Base-by-base conservation (phyloP, 64 coral and sea anemone species). In the Stichodactyla helianthus region DNA sequence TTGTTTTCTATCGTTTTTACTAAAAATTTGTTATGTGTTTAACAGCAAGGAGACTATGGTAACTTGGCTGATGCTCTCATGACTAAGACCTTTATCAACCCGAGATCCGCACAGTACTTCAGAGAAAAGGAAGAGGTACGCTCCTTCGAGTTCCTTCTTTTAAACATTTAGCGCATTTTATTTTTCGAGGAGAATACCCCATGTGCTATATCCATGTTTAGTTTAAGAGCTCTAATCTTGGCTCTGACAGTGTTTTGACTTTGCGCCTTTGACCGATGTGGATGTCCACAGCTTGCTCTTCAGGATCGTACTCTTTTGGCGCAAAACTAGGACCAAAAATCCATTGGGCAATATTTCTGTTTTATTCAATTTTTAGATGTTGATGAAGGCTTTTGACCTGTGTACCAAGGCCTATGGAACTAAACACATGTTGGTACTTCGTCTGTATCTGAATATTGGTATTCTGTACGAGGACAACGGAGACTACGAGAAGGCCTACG, bases 391-490 rank as follows among this genome's bases (percentile, higher is more conserved):
- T 6, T 94, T 84, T 31, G 96, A 98, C 12, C 81, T 98, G 80
- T 94, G 90, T 59, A 82, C 88, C 20, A 98, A 98, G 55, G 93
- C 96, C 15, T 98, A 98, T 59, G 96, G 96, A 9, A 93, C 94
- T 57, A 98, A 98, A 50, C 96, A 98, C 82, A 98, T 98, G 96
- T 86, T 98, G 53, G 93, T 94, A 63, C 84, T 98, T n/a, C 86
- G 96, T 27, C 79, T 94, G 25, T 98, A 98, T 56, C 65, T 98
- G 0, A 98, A 98, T 54, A 98, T 98, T 83, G 96, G 96, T 10
- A 98, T 98, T 52, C 61, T 98, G 23, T 95, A 98, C 62, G 96
- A 98, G 78, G 96, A 98, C 56, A 98, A 98, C 84, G 79, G 93
- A 50, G 87, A 98, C 68, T 86, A 56, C 15, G 79, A 94, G 50